Base-by-base conservation (phyloP, 1,140 invertebrate species). In the Nomia melanderi region DNA sequence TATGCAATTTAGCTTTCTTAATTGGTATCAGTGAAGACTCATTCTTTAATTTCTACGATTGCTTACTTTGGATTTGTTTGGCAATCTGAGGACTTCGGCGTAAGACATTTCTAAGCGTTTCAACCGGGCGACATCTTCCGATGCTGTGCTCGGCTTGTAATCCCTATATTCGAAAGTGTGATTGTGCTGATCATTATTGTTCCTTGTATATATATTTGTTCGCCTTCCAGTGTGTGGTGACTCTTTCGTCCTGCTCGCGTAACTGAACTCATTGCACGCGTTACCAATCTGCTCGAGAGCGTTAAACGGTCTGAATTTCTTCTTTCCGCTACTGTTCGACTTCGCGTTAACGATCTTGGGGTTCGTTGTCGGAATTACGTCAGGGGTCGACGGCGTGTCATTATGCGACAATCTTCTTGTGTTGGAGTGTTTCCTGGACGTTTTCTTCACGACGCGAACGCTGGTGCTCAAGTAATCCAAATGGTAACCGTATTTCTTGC, bases 41-140 rank as follows among this genome's bases (percentile, higher is more conserved):
- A 39, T 56, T 9, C 9, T 33, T 67, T 62, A 73, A 17, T 31
- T 65, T 64, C 31, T 78, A 57, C 44, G 56, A 81, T 77, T 83
- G 33, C 81, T 87, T 36, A 78, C 70, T 83, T 91, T 91, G 62
- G 89, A 77, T 77, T 93, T 92, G 81, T 96, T 95, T 53, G 95
- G 94, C 87, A 95, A 95, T 63, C 96, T 93, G 14, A 97, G 91
- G 5, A 95, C 96, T 89, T 97, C 96, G 0, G 96, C 96, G 87
- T 97, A 97, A 5, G 96, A 96, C 86, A 96, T 94, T 81, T 97
- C 96, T 33, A 97, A 90, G 81, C 95, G 94, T 88, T 95, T 95
- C 56, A 97, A 90, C 84, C 96, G 96, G 78, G 96, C 95, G 12
- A 97, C 94, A 79, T 97, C 96, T 83, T 96, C 95, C 0, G 96